A percentile compares a stretch with the other conserved stretches of the same genome.
Conservation (phyloP, 2,113 vertebrate species). For the Sigmodon hispidus region DNA sequence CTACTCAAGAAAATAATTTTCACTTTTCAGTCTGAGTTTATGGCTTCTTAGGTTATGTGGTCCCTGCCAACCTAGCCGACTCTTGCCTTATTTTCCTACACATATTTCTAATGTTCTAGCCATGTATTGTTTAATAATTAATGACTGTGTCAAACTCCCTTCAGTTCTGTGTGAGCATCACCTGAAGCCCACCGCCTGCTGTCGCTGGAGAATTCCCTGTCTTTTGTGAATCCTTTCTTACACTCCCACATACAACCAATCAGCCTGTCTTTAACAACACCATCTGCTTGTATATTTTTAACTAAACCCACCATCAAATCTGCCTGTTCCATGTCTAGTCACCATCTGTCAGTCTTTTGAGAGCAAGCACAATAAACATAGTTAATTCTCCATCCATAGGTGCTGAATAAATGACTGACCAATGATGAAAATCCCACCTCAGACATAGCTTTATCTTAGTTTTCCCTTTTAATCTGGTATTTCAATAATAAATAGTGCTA, state of each 20-base stretch:
- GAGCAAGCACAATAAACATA: not conserved
- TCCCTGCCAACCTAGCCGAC: not conserved
- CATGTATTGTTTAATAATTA: not conserved
- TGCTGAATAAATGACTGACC: not conserved
- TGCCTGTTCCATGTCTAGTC: not conserved
- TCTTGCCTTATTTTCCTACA: not conserved
- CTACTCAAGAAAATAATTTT: not conserved
- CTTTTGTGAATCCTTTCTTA: not conserved
- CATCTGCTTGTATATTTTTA: not conserved
- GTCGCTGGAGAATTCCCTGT: not conserved
- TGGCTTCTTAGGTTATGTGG: not conserved
- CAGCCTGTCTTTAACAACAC: not conserved
- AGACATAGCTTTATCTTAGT: not conserved
- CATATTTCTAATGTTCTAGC: not conserved
- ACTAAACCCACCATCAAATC: not conserved
- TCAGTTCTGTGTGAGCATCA: not conserved
- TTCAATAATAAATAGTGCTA: not conserved
- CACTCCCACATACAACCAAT: not conserved
- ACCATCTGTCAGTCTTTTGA: not conserved
- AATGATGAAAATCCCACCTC: slow-evolving; percentile 3
- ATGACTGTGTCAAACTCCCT: not conserved
- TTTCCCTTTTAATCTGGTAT: not conserved
- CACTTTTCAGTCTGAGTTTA: not conserved
- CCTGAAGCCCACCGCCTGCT: not conserved
- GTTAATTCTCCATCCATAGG: not conserved